Conservation (phyloP, 2,888 invertebrate species). For the Pegoplata infirma region DNA sequence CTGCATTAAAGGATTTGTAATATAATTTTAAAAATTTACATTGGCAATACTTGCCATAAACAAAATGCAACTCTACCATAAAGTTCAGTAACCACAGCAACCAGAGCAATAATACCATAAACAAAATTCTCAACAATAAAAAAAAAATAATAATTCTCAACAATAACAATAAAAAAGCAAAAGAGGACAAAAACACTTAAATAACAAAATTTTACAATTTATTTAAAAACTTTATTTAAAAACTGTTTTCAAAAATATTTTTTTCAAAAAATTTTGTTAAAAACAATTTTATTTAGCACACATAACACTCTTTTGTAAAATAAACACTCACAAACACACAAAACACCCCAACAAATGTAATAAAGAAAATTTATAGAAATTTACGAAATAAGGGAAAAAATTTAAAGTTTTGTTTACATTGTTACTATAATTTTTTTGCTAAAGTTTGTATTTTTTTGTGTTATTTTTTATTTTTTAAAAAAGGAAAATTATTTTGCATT, state of each 20-base stretch:
- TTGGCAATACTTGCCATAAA: constrained; percentile 43
- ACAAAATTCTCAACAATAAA: too few species aligned
- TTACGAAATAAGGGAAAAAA: constrained; percentile 38
- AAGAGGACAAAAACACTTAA: constrained; percentile 34
- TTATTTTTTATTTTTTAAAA: constrained; percentile 12
- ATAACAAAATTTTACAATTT: too few species aligned
- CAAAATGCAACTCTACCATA: constrained; percentile 30
- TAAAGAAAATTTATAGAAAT: constrained; percentile 43
- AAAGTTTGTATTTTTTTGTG: constrained; percentile 15
- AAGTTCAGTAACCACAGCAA: constrained; percentile 33
- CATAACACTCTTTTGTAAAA: constrained; percentile 20
- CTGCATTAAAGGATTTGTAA: background rate
- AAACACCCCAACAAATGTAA: background rate
- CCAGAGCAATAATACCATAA: constrained; percentile 15
- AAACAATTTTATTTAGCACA: constrained; percentile 24
- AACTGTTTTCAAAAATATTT: constrained; percentile 12
- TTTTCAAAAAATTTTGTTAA: constrained; percentile 4
- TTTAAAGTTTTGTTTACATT: constrained; percentile 58
- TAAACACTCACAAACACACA: background rate
- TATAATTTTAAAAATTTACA: constrained; percentile 3
- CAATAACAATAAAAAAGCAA: constrained; percentile 11
- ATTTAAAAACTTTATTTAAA: constrained; percentile 54
- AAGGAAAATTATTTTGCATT: constrained; percentile 11
- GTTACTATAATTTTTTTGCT: constrained; percentile 40
- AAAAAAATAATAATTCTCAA: background rate